These are phyloP conservation scores for Metopia argyrocephala DNA, from an alignment of 2,888 invertebrate species.

Conservation along the genomic window DNA sequence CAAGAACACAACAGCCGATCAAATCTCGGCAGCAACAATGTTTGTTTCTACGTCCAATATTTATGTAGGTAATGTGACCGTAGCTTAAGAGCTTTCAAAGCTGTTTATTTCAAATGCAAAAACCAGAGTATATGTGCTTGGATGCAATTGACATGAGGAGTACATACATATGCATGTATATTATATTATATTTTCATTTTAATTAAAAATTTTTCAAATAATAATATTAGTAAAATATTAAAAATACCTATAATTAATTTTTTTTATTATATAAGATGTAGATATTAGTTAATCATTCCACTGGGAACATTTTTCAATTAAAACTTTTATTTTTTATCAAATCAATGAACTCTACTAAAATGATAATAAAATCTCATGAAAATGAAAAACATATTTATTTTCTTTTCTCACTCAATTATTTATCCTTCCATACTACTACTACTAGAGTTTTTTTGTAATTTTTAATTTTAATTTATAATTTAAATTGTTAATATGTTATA, in stretches of 20 bases:
- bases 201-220: too few relatives aligned
- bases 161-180: too few relatives aligned
- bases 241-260: background rate
- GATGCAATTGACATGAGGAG: too few relatives aligned
- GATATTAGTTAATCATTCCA: background rate
- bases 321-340: background rate
- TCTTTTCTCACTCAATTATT: constrained; percentile 13
- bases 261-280: background rate
- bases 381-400: constrained; percentile 2
- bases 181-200: too few relatives aligned
- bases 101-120: too few relatives aligned
- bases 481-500: background rate
- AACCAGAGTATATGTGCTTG: too few relatives aligned
- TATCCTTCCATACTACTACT: too few relatives aligned
- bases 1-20: too few relatives aligned
- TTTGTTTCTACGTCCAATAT: too few relatives aligned
- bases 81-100: too few relatives aligned
- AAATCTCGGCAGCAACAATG: too few relatives aligned
- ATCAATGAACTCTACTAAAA: background rate
- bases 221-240: background rate
- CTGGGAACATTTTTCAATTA: background rate
- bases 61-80: too few relatives aligned
- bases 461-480: constrained; percentile 11
- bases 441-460: constrained; percentile 19
- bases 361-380: background rate